Percentiles rank a stretch among this genome's conserved stretches.
phyloP scores from a whole-genome alignment of 1,140 invertebrate genomes.

The Melipona quadrifasciata region DNA sequence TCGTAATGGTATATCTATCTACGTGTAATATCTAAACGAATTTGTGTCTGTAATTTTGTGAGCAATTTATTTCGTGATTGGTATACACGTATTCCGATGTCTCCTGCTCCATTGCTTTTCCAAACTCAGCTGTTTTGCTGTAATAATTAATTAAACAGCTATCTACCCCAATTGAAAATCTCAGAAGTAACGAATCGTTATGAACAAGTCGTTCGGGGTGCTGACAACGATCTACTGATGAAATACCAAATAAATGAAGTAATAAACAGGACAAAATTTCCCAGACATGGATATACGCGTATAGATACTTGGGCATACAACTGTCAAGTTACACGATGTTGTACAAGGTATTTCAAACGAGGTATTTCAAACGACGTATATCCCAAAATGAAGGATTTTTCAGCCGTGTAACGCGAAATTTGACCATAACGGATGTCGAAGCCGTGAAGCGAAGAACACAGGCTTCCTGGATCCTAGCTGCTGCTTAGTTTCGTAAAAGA shows the following conservation, averaged over 20 bases:
- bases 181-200: no score
- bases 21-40: not conserved
- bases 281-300: no score
- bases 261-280: no score
- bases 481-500: constrained; percentile 58
- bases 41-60: not conserved
- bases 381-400: not conserved
- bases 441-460: not conserved
- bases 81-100: no score
- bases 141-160: no score
- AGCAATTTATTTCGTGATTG: no score
- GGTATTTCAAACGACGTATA: not conserved
- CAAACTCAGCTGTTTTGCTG: not conserved
- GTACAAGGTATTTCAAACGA: not conserved
- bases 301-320: no score
- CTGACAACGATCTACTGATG: no score
- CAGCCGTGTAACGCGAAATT: not conserved
- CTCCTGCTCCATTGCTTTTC: not conserved
- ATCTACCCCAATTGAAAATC: no score
- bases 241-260: no score
- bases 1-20: accelerated
- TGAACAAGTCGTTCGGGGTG: no score
- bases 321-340: no score
- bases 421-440: not conserved
- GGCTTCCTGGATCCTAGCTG: not conserved